Evolutionary conservation across 2,113 vertebrate species (phyloP), one percentile per base, ranked within the genome.

Genomic region (Apodemus sylvaticus): DNA sequence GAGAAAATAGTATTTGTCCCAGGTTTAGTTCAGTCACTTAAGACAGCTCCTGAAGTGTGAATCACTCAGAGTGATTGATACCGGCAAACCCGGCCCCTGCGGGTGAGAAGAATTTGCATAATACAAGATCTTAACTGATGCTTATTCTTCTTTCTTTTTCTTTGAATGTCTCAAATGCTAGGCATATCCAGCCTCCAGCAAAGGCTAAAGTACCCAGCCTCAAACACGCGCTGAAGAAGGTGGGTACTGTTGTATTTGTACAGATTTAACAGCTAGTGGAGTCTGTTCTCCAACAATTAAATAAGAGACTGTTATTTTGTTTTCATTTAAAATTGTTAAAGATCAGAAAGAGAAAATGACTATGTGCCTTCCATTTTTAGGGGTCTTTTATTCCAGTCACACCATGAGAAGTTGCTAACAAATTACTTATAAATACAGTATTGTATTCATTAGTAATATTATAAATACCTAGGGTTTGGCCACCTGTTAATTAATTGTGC

Each of bases 281-380:
- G 92, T 96, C 95, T 87, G 91, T 94, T 95, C 96, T 97, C 82
- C 66, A 97, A 81, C 39, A 96, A 77, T 70, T 97, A 96, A 96
- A 88, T 93, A 95, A 94, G 74, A 83, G 55, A 95, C 91, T 96
- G 94, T 88, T 94, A 92, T 42, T 86, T 53, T 93, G 62, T 93
- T 83, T 95, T 73, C 36, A 95, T 93, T 97, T 58, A 88, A 83
- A 96, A 94, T 93, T 68, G 10, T 86, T 93, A 95, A 95, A 94
- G 55, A 94, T 94, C 77, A 88, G 94, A 96, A 96, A 97, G 4
- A 92, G 3, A 91, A 48, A 78, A 51, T 95, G 93, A 81, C 36
- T 73, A 53, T 51, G 60, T 83, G 91, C 5, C 0, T 19, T 88
- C 66, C 71, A 90, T 60, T 94, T 94, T 81, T 81, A 64, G 78